Evolutionary conservation across 1,140 invertebrate species (phyloP).

Genomic region (Drosophila guanche): DNA sequence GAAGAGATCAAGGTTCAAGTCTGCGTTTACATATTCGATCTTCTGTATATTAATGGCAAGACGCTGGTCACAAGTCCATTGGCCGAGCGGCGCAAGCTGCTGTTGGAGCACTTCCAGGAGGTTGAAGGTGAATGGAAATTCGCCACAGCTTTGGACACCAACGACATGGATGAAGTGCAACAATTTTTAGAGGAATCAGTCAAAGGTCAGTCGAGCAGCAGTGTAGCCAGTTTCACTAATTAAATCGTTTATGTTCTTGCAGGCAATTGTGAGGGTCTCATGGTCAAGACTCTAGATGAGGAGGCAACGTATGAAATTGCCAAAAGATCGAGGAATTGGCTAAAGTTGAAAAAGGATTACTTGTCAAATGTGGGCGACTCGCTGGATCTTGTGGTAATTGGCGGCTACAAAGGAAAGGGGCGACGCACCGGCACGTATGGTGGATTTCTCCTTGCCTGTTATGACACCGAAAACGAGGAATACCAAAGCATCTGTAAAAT

Average conservation of each 20-base stretch:
- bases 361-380: constrained; percentile 97
- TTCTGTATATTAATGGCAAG: constrained; percentile 96
- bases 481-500: constrained; percentile 94
- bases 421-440: constrained; percentile 97
- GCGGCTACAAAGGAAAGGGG: constrained; percentile 96
- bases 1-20: constrained; percentile 98
- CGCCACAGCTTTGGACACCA: constrained; percentile 93
- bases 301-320: constrained; percentile 99
- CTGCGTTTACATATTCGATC: constrained; percentile 98
- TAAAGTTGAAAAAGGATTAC: constrained; percentile 99
- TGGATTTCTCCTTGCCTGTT: constrained; percentile 98
- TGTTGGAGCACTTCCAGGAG: constrained; percentile 91
- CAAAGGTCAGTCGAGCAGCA: constrained; percentile 85
- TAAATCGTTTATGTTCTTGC: background rate
- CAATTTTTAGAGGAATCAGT: constrained; percentile 98
- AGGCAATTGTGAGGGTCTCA: constrained; percentile 98
- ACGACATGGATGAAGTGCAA: constrained; percentile 95
- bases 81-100: constrained; percentile 88
- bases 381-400: constrained; percentile 97
- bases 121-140: constrained; percentile 94
- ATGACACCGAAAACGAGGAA: constrained; percentile 96
- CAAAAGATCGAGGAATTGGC: constrained; percentile 97
- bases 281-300: constrained; percentile 98
- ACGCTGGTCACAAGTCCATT: constrained; percentile 93
- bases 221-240: background rate